These are phyloP conservation scores for Hetaerina americana DNA, from an alignment of 1,140 invertebrate species.

Conservation along the genomic window DNA sequence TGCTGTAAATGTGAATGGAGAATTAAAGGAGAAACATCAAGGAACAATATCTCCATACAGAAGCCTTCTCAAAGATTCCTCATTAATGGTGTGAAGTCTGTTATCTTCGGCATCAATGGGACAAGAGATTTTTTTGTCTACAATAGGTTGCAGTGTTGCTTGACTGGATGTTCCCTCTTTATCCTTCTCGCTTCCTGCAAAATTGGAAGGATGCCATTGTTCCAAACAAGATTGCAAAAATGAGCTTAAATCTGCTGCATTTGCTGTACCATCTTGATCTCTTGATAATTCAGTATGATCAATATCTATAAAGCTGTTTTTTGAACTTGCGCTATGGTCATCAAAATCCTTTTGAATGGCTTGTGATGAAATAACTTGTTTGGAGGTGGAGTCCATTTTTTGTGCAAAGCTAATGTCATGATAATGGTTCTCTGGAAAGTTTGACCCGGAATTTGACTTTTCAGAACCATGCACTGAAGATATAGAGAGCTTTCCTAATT, in stretches of 20 bases:
- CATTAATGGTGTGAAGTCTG: neutral
- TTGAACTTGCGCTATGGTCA: neutral
- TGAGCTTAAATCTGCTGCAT: neutral
- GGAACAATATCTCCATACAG: neutral
- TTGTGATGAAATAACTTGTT: neutral
- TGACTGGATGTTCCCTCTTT: neutral
- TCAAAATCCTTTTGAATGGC: neutral
- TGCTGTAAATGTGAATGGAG: too few species aligned
- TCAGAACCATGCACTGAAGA: too few species aligned
- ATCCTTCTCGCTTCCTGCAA: neutral
- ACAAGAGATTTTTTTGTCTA: neutral
- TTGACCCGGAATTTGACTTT: too few species aligned
- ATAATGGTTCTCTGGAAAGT: neutral
- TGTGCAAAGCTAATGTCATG: neutral
- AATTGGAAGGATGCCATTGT: neutral
- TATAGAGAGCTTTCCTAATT: neutral
- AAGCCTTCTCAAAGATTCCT: neutral
- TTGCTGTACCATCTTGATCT: neutral
- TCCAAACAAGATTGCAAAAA: neutral
- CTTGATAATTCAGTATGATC: neutral
- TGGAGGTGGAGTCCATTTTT: neutral
- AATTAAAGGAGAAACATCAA: too few species aligned
- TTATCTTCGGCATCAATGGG: neutral
- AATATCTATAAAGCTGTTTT: too few species aligned
- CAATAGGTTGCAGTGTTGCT: too few species aligned